Percentiles rank a stretch among this genome's conserved stretches.
These are phyloP conservation scores for Perizoma flavofasciatum DNA, from an alignment of 2,888 invertebrate genomes.

Conservation along the genomic window DNA sequence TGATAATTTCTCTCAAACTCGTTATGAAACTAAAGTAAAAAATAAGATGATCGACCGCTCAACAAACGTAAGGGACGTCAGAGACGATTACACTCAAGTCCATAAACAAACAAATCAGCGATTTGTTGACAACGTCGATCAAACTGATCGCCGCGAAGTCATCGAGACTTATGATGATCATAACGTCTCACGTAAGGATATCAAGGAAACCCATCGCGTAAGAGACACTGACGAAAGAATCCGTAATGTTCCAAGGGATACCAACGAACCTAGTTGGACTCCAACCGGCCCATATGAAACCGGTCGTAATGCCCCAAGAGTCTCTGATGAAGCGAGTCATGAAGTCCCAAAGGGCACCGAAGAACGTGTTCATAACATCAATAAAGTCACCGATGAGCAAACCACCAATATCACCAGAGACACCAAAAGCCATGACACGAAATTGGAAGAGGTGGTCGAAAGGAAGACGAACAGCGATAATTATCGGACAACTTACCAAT, in stretches of 20 bases:
- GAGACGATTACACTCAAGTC: slow-evolving; percentile 38
- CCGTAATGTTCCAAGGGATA: slow-evolving; percentile 49
- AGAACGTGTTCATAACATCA: slow-evolving; percentile 37
- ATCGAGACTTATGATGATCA: slow-evolving; percentile 37
- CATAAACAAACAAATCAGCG: slow-evolving; percentile 36
- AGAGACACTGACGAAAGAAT: slow-evolving; percentile 40
- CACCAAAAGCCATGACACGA: slow-evolving; percentile 47
- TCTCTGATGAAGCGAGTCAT: slow-evolving; percentile 4
- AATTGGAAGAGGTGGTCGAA: slow-evolving; percentile 57
- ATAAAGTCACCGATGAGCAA: slow-evolving; percentile 50
- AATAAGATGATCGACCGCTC: slow-evolving; percentile 42
- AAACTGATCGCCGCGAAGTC: slow-evolving; percentile 44
- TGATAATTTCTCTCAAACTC: slow-evolving; percentile 37
- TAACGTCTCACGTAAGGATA: slow-evolving; percentile 38
- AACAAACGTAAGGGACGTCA: slow-evolving; percentile 38
- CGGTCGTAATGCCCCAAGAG: slow-evolving; percentile 9
- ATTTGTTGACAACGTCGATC: slow-evolving; percentile 43
- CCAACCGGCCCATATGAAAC: slow-evolving; percentile 19
- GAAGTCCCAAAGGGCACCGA: slow-evolving; percentile 41
- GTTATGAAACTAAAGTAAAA: slow-evolving; percentile 25
- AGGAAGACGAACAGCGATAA: slow-evolving; percentile 68
- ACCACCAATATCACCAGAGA: slow-evolving; percentile 50
- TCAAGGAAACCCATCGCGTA: slow-evolving; percentile 46
- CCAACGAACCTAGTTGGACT: slow-evolving; percentile 36
- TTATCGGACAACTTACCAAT: slow-evolving; percentile 85